These are phyloP conservation scores for Bilobella aurantiaca DNA, from an alignment of 1,140 invertebrate species.

Conservation along the genomic window DNA sequence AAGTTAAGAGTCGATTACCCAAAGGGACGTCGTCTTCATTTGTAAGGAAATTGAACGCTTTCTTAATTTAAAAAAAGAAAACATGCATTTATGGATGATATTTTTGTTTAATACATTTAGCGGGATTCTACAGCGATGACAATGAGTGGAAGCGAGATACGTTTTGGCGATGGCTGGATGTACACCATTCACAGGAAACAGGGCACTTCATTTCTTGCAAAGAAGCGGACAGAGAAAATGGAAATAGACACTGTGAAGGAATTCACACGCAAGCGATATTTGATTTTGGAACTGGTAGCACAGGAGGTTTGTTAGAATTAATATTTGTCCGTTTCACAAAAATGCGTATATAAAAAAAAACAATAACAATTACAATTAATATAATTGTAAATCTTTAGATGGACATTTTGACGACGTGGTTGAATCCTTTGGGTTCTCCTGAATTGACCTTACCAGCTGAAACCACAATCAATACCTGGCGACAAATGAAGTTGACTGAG, in stretches of 20 bases:
- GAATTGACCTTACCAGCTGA: constrained; percentile 67
- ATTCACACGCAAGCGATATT: constrained; percentile 85
- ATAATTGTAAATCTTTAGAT: constrained; percentile 48
- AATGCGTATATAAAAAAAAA: background rate
- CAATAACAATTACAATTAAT: background rate
- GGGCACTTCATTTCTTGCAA: constrained; percentile 43
- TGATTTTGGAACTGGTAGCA: constrained; percentile 78
- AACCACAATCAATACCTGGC: constrained; percentile 73
- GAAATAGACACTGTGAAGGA: constrained; percentile 61
- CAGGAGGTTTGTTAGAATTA: constrained; percentile 26
- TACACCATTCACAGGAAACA: constrained; percentile 69
- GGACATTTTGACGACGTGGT: constrained; percentile 88
- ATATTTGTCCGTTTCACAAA: constrained; percentile 3
- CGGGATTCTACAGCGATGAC: constrained; percentile 22
- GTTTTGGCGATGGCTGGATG: constrained; percentile 59
- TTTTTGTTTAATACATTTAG: background rate
- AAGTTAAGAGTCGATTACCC: background rate
- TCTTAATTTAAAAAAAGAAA: too few relatives aligned
- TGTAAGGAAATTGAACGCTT: too few relatives aligned
- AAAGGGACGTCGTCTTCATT: background rate
- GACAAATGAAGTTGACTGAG: constrained; percentile 57
- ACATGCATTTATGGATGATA: too few relatives aligned
- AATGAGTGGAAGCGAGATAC: constrained; percentile 25
- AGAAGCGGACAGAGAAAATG: constrained; percentile 27
- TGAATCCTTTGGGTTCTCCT: constrained; percentile 70